Evolutionary conservation across 2,113 vertebrate species (phyloP), one percentile per base, ranked within the genome.

Genomic region (Paedocypris sp.): DNA sequence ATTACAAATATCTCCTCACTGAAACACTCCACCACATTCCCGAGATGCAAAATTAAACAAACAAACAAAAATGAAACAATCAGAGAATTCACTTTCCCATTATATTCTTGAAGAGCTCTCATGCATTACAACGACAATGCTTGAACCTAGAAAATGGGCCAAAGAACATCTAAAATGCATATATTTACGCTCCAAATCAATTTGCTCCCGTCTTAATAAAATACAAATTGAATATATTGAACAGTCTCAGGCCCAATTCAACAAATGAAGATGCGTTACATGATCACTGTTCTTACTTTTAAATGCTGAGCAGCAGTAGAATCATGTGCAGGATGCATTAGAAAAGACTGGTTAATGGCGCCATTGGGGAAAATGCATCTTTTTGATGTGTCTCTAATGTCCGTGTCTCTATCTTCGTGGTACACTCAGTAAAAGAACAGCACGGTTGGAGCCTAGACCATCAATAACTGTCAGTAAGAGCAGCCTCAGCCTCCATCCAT

Each of bases 381-480:
- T 12, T 58, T 58, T 58, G 39, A 58, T 43, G 38, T 22, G 6
- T 19, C 26, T 32, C 39, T 32, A 32, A 41, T 56, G 36, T 56
- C 19, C 15, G 19, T 41, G 23, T 22, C 22, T 28, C 26, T 58
- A 43, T 31, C 25, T 20, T 16, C 25, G 38, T 4, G 43, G 48
- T 33, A 22, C 26, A 57, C 29, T 42, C 15, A n/a, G 16, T 42
- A 57, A 13, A 26, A 20, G 39, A 35, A 41, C 51, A 42, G 31
- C 36, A 16, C 38, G 43, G 59, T 41, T 25, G 31, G 25, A 10
- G 10, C 45, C 20, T 42, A 38, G 3, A 43, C 46, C 51, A 36
- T 54, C 29, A 46, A 64, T 64, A 64, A 64, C 39, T 45, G 50
- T 54, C 61, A 46, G 19, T 13, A 36, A 53, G 12, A 26, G 60